Evolutionary conservation across 2,888 invertebrate genomes (phyloP).

Genomic region (Taenaris catops): DNA sequence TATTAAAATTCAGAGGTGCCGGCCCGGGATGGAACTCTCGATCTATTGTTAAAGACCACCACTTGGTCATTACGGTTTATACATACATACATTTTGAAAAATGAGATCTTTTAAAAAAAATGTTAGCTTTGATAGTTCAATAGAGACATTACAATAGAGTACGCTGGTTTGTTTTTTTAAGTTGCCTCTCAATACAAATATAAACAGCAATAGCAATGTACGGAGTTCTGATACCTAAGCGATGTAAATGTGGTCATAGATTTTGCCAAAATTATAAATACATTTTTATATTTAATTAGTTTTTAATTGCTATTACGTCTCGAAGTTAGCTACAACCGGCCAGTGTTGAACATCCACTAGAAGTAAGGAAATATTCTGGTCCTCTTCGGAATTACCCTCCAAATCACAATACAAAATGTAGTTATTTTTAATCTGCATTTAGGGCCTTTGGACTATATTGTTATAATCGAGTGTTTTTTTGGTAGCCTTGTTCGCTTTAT

Average conservation of each 20-base stretch:
- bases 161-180: too few relatives aligned
- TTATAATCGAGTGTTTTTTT: slow-evolving; percentile 4
- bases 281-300: slow-evolving; percentile 41
- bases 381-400: slow-evolving; percentile 69
- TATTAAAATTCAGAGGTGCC: too few relatives aligned
- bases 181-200: too few relatives aligned
- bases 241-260: slow-evolving; percentile 35
- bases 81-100: too few relatives aligned
- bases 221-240: slow-evolving; percentile 5
- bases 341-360: slow-evolving; percentile 74
- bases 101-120: too few relatives aligned
- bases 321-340: slow-evolving; percentile 64
- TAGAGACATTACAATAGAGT: too few relatives aligned
- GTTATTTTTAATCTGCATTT: slow-evolving; percentile 57
- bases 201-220: too few relatives aligned
- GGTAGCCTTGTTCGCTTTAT: neutral
- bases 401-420: slow-evolving; percentile 62
- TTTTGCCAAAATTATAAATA: slow-evolving; percentile 49
- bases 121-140: too few relatives aligned
- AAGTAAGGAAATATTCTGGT: slow-evolving; percentile 63
- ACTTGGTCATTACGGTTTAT: too few relatives aligned
- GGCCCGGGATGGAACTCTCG: too few relatives aligned
- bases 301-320: slow-evolving; percentile 55
- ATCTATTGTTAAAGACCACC: too few relatives aligned
- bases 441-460: slow-evolving; percentile 38